Conservation (phyloP, 1,140 invertebrate genomes). For the Drosophila ambigua region DNA sequence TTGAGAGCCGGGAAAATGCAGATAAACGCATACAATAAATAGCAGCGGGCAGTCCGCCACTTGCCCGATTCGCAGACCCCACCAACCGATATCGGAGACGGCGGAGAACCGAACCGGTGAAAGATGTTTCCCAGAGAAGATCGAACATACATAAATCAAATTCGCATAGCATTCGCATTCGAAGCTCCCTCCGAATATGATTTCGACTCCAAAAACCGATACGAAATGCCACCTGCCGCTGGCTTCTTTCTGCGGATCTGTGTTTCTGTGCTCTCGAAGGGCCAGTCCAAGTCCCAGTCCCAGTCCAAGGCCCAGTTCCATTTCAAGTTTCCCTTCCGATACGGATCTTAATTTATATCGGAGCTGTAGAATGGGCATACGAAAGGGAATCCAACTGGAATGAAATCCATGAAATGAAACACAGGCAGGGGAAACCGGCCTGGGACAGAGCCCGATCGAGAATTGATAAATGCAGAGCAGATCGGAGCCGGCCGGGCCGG, state of each 20-base stretch:
- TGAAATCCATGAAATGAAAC: slow-evolving; percentile 56
- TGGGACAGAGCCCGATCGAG: slow-evolving; percentile 21
- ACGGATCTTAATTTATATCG: slow-evolving; percentile 76
- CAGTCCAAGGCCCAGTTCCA: slow-evolving; percentile 30
- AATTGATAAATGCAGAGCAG: slow-evolving; percentile 74
- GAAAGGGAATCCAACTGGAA: slow-evolving; percentile 30
- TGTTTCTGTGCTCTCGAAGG: neutral
- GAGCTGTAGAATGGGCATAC: slow-evolving; percentile 36
- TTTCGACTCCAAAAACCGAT: slow-evolving; percentile 15
- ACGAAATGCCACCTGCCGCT: slow-evolving; percentile 56
- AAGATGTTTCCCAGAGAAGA: no score
- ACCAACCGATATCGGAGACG: slow-evolving; percentile 3
- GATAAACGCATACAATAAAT: slow-evolving; percentile 57
- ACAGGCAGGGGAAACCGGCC: slow-evolving; percentile 56
- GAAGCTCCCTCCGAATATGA: slow-evolving; percentile 16
- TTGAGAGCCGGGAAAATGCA: slow-evolving; percentile 32
- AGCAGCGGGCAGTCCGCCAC: slow-evolving; percentile 42
- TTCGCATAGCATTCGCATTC: no score
- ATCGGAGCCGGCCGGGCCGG: slow-evolving; percentile 18
- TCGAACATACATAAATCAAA: no score
- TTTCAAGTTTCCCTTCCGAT: slow-evolving; percentile 57
- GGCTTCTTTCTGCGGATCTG: slow-evolving; percentile 9
- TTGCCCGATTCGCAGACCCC: slow-evolving; percentile 3
- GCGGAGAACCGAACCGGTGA: no score
- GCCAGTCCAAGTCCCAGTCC: slow-evolving; percentile 31